A percentile compares a stretch with the other conserved stretches of the same genome.
phyloP scores from a whole-genome alignment of 37 sponge, comb jelly and placozoan genomes.

The Halichondria panicea region DNA sequence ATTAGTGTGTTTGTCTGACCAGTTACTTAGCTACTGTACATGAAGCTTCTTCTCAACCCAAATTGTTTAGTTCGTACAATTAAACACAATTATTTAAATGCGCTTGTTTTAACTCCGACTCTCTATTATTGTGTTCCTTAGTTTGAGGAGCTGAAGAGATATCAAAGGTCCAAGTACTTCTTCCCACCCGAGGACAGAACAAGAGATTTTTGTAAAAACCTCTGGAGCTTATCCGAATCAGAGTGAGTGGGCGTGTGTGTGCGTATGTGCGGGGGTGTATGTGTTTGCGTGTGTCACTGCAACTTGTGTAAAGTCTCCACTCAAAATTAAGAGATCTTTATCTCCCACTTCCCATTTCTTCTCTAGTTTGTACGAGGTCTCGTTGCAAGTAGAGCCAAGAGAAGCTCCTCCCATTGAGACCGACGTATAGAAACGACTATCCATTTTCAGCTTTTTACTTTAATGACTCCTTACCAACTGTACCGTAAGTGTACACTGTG shows the following conservation, averaged over 20 bases:
- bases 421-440: not conserved
- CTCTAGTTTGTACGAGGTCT: constrained; percentile 28
- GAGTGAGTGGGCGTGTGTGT: constrained; percentile 42
- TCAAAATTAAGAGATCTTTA: too few species aligned
- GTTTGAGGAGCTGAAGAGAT: constrained; percentile 76
- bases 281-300: too few species aligned
- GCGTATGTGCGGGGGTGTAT: not conserved
- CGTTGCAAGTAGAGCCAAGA: constrained; percentile 22
- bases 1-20: too few species aligned
- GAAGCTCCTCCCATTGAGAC: constrained; percentile 6
- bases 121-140: constrained; percentile 14
- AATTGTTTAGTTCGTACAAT: too few species aligned
- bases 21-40: too few species aligned
- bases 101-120: too few species aligned
- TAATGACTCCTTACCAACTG: too few species aligned
- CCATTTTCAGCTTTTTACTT: too few species aligned
- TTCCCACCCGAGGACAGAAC: constrained; percentile 52
- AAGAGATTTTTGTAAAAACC: constrained; percentile 35
- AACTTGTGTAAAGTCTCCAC: too few species aligned
- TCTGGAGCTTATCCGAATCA: constrained; percentile 49
- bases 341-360: not conserved
- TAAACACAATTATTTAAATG: too few species aligned
- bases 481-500: too few species aligned
- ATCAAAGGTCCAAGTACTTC: constrained; percentile 63
- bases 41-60: too few species aligned